Evolutionary conservation across 2,113 vertebrate genomes (phyloP), one percentile per base, ranked within the genome.

Genomic region (Isichthys henryi): DNA sequence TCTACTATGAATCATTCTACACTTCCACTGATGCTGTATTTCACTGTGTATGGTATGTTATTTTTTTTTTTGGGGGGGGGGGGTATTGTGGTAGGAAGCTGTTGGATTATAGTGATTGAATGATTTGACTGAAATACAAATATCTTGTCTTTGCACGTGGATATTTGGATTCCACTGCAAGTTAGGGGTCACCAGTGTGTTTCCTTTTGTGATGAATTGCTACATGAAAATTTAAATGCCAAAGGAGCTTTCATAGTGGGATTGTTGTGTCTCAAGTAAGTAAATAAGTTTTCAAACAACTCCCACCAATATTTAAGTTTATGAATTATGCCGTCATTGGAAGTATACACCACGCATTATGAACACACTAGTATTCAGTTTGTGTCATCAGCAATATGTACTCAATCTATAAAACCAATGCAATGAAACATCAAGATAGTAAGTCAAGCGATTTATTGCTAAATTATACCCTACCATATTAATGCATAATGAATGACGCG

Each of bases 401-500:
- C 85, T 53, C 49, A 86, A 86, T 70, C 83, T 87, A 85, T 35
- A 49, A 90, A 90, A 87, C 43, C 13, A 53, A 90, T 35, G 85
- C 85, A 87, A 35, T 53, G 50, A 87, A 87, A 84, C 46, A 90
- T 87, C 62, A 87, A 39, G 45, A 85, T 46, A 62, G 82, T 87
- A 90, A 85, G n/a, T 39, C 58, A 58, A 87, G 89, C 45, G 58
- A 87, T 89, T 89, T 86, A 89, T 85, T 58, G 80, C 82, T 45
- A 86, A 89, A 86, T 86, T 89, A 62, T 89, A 27, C 46, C 89
- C 89, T 85, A 70, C 23, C 89, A 89, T 87, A 90, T 90, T 86
- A 90, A 90, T 90, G 84, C 84, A 87, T 90, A 90, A 90, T 90
- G 83, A 90, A 90, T 90, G 58, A 50, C 56, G 70, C 50, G 84